These are phyloP conservation scores for Athripsodes cinereus DNA, from an alignment of 2,888 invertebrate species.

Conservation along the genomic window DNA sequence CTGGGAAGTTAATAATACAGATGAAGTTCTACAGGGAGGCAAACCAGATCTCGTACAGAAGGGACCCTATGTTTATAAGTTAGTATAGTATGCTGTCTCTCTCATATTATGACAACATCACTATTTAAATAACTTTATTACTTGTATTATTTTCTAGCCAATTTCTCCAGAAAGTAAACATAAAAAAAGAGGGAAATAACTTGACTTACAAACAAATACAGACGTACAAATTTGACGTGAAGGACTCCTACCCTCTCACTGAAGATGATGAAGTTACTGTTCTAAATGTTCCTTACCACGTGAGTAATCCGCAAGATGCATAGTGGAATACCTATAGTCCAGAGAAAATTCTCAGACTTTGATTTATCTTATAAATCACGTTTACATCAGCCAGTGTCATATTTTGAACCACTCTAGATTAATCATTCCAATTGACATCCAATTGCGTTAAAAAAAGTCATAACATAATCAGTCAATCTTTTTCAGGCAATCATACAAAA, in stretches of 20 bases:
- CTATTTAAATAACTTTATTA: no score
- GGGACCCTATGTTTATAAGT: neutral
- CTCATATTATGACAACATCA: no score
- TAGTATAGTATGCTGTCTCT: no score
- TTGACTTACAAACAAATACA: neutral
- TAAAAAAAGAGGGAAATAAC: neutral
- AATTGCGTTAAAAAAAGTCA: no score
- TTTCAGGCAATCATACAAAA: neutral
- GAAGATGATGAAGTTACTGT: neutral
- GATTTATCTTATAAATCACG: no score
- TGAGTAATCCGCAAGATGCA: no score
- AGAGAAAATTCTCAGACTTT: no score
- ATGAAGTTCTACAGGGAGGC: neutral
- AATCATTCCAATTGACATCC: no score
- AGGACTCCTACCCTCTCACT: neutral
- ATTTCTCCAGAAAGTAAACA: neutral
- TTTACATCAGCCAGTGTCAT: no score
- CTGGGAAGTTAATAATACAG: neutral
- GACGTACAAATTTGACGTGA: neutral
- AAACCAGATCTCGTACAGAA: neutral
- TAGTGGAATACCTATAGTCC: no score
- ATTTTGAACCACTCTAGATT: no score
- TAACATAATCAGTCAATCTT: no score
- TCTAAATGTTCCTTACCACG: neutral
- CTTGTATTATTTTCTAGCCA: neutral